Evolutionary conservation across 2,888 invertebrate species (phyloP).

Genomic region (Pachymerium ferrugineum): DNA sequence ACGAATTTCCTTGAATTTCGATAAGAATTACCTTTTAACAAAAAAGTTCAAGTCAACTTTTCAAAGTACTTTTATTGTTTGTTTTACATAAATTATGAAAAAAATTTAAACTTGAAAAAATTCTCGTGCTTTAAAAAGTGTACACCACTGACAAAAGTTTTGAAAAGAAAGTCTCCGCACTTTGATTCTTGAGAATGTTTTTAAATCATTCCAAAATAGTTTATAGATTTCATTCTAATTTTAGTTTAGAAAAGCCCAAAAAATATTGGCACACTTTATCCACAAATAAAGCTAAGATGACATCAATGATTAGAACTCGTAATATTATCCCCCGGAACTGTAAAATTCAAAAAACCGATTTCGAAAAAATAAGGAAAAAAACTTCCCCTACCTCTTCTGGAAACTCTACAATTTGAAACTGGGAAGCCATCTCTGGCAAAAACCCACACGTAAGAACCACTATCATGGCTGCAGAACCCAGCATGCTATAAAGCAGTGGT

Average conservation of each 20-base stretch:
- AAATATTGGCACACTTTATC: constrained; percentile 68
- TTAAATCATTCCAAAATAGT: neutral
- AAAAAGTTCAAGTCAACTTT: no score
- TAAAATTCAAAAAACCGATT: constrained; percentile 47
- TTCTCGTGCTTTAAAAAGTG: neutral
- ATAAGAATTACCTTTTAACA: no score
- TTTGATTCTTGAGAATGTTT: no score
- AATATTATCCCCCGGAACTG: constrained; percentile 87
- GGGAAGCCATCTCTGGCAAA: constrained; percentile 74
- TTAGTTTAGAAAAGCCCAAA: neutral
- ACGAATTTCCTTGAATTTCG: no score
- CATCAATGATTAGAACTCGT: constrained; percentile 75
- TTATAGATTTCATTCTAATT: neutral
- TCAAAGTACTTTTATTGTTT: neutral
- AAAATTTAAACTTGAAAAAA: neutral
- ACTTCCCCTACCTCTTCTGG: constrained; percentile 82
- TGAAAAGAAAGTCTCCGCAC: neutral
- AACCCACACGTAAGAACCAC: constrained; percentile 76
- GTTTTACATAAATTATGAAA: constrained; percentile 8
- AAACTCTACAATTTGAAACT: constrained; percentile 94
- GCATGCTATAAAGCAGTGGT: constrained; percentile 82
- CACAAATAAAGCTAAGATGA: constrained; percentile 73
- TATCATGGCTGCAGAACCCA: constrained; percentile 74
- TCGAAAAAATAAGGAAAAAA: constrained; percentile 17
- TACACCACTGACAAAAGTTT: neutral